Evolutionary conservation across 2,113 vertebrate species (phyloP).

Genomic region (Ariopsis seemanni): DNA sequence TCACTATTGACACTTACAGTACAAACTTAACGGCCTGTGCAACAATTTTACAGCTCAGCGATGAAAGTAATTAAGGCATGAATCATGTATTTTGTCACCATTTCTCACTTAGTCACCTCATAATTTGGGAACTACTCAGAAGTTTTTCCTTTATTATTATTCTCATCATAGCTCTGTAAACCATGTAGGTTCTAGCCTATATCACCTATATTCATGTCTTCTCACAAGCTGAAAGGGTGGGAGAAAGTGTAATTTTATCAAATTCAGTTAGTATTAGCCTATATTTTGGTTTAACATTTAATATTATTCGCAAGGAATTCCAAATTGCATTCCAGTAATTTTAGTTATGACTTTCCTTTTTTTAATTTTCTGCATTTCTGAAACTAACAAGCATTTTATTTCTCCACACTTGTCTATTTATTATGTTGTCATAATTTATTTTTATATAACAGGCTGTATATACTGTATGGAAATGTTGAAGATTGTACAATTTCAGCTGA

Average conservation of each 20-base stretch:
- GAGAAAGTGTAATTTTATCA: neutral
- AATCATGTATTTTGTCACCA: constrained; percentile 50
- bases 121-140: neutral
- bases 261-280: neutral
- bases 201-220: neutral
- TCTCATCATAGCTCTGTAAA: neutral
- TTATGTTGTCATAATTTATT: neutral
- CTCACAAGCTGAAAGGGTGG: neutral
- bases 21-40: constrained; percentile 52
- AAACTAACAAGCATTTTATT: neutral
- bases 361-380: neutral
- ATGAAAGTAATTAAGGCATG: constrained; percentile 63
- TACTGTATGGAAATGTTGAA: neutral
- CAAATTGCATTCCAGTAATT: neutral
- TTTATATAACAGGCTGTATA: neutral
- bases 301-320: neutral
- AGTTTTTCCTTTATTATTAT: neutral
- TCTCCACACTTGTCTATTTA: neutral
- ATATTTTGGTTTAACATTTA: neutral
- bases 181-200: neutral
- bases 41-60: constrained; percentile 61
- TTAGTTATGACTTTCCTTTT: neutral
- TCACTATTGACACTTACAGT: constrained; percentile 59
- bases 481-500: too few relatives aligned
- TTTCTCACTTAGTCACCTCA: neutral